Evolutionary conservation across 1,140 invertebrate species (phyloP), one percentile per base, ranked within the genome.

Genomic region (Bombus fervidus): DNA sequence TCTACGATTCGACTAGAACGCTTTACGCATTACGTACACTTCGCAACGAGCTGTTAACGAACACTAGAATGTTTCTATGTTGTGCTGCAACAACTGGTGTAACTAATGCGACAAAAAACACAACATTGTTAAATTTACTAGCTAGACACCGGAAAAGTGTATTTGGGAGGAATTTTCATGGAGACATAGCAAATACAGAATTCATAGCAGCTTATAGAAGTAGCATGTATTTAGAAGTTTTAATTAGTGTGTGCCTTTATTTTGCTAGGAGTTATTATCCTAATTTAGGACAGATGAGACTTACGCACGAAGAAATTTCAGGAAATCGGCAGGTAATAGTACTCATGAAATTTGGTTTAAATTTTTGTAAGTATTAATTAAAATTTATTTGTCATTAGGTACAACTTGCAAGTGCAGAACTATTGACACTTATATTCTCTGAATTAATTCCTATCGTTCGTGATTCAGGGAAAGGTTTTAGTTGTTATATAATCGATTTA

Each of bases 231-330:
- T 94, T 98, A 53, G 98, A 98, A 94, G 96, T 98, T 28, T 93
- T 98, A 31, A 97, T 99, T 80, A 97, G 96, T 0, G 95, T 98
- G 41, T 97, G 97, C 93, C 94, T 98, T 76, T 98, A 98, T 93
- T 98, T 97, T 92, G 96, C 98, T 0, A 95, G 98, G 73, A 98
- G 97, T 75, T 98, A 97, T 92, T 98, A 98, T 94, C 97, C 98
- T 12, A 97, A 97, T 89, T 93, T 95, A 76, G 95, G 95, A 93
- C 95, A 95, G 94, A 97, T 95, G 96, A 96, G 96, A 89, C 94
- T 98, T 3, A 97, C 96, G 0, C 94, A 96, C 72, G 97, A 98
- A 88, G 98, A 98, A 92, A 96, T 98, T 43, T 94, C 96, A 12
- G 97, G 97, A 59, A 98, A 98, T 90, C 95, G 97, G 91, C 96